phyloP scores from a whole-genome alignment of 2,797 vertebrate species.

The Manis pentadactyla region DNA sequence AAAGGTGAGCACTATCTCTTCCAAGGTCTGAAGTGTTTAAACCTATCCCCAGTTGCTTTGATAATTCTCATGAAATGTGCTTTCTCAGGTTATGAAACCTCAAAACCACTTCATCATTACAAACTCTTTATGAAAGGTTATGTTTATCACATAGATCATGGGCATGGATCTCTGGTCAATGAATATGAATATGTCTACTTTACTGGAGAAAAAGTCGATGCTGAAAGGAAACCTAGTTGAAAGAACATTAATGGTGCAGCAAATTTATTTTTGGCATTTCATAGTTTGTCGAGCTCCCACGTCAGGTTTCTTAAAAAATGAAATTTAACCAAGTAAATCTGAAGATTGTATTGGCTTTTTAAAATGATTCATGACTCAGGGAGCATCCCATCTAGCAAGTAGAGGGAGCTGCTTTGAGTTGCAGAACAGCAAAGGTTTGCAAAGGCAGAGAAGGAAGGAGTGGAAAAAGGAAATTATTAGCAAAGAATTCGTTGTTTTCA shows the following conservation, averaged over 20 bases:
- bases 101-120: neutral
- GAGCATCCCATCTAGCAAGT: neutral
- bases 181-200: neutral
- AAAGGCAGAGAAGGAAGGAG: neutral
- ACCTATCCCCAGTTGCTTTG: neutral
- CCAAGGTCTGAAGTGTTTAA: neutral
- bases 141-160: neutral
- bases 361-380: neutral
- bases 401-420: neutral
- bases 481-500: neutral
- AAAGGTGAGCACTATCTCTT: neutral
- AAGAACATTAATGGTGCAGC: neutral
- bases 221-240: slow-evolving; percentile 5
- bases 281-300: neutral
- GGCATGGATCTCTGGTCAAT: neutral
- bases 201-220: neutral
- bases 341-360: neutral
- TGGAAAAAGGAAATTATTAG: neutral
- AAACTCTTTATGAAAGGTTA: neutral
- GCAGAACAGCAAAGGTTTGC: neutral
- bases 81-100: neutral
- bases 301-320: neutral
- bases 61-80: neutral
- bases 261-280: slow-evolving; percentile 16
- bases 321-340: neutral